A percentile compares a stretch with the other conserved stretches of the same genome.
Evolutionary conservation across 2,113 vertebrate species (phyloP).

Genomic region (Platichthys flesus): DNA sequence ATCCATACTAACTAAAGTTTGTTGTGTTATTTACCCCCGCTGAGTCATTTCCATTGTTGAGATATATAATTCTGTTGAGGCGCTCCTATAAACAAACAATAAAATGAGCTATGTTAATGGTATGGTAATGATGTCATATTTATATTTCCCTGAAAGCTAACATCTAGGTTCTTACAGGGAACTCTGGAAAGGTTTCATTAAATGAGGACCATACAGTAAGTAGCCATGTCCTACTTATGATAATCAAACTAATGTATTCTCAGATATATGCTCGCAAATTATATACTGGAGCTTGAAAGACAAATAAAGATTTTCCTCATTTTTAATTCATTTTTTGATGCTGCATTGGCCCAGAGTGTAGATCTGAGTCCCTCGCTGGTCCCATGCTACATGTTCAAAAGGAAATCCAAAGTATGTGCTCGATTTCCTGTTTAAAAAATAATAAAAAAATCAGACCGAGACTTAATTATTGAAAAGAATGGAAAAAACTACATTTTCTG

Average conservation of each 20-base stretch:
- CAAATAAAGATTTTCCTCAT: neutral
- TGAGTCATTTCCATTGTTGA: neutral
- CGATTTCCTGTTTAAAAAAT: neutral
- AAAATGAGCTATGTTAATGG: neutral
- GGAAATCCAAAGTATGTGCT: neutral
- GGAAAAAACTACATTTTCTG: neutral
- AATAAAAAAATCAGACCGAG: conserved; percentile 1
- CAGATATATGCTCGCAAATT: conserved; percentile 1
- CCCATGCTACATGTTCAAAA: neutral
- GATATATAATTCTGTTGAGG: neutral
- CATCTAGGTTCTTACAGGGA: conserved; percentile 6
- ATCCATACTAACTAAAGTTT: neutral
- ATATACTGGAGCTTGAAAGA: neutral
- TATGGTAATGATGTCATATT: conserved; percentile 2
- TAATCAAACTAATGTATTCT: conserved; percentile 30
- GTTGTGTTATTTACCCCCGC: neutral
- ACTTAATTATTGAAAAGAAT: conserved; percentile 14
- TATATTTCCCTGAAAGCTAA: conserved; percentile 7
- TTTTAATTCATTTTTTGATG: neutral
- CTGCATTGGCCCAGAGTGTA: neutral
- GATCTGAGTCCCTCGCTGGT: neutral
- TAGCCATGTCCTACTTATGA: conserved; percentile 6
- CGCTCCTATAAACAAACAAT: neutral
- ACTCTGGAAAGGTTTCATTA: neutral
- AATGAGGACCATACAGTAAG: neutral